phyloP scores from a whole-genome alignment of 1,140 invertebrate genomes.

The Brachionus koreanus region DNA sequence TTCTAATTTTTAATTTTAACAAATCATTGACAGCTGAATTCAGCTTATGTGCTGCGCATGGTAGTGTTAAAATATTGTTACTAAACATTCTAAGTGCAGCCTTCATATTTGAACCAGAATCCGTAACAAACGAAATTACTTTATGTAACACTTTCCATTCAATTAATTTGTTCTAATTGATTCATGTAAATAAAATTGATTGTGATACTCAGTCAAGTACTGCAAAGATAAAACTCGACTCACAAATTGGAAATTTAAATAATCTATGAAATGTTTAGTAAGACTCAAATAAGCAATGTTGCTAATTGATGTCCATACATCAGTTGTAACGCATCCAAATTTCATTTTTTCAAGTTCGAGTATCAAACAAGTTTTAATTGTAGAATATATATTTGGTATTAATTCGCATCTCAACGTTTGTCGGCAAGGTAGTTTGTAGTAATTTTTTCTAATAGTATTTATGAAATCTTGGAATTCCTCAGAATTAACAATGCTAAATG shows the following conservation, averaged over 20 bases:
- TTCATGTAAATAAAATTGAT: not conserved
- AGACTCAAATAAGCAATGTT: not conserved
- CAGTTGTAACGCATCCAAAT: not conserved
- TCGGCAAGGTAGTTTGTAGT: not conserved
- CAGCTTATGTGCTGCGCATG: not conserved
- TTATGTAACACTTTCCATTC: too few relatives aligned
- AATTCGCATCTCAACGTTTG: not conserved
- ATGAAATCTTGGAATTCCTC: not conserved
- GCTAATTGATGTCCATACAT: not conserved
- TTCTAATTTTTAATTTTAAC: too few relatives aligned
- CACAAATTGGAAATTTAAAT: not conserved
- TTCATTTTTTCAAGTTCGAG: not conserved
- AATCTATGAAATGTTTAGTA: not conserved
- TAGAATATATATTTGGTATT: not conserved
- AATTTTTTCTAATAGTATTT: not conserved
- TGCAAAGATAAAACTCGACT: not conserved
- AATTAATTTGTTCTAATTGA: too few relatives aligned
- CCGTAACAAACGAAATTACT: not conserved
- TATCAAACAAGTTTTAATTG: not conserved
- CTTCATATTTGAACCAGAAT: conserved; percentile 14
- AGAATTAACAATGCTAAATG: not conserved
- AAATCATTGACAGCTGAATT: not conserved
- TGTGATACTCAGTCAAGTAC: not conserved
- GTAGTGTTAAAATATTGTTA: not conserved
- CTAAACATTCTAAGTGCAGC: not conserved